Percentiles rank a stretch among this genome's conserved stretches.
These are phyloP conservation scores for Euplexia lucipara DNA, from an alignment of 2,888 invertebrate genomes.

Conservation along the genomic window DNA sequence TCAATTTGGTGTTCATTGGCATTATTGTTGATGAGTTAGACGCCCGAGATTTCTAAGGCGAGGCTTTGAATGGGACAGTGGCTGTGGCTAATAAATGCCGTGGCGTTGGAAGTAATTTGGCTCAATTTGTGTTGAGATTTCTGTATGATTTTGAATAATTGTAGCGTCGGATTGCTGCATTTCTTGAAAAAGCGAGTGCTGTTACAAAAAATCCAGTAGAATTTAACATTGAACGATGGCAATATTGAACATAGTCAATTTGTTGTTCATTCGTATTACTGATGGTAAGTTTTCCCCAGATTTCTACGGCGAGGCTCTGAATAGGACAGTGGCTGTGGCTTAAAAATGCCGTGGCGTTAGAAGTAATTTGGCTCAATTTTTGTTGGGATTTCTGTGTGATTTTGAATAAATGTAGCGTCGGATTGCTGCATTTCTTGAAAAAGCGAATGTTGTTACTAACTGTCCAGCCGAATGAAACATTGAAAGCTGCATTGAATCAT, in stretches of 20 bases:
- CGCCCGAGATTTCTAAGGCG: constrained; percentile 53
- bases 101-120: constrained; percentile 35
- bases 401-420: neutral
- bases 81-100: constrained; percentile 33
- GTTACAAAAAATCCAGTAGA: too few species aligned
- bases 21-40: constrained; percentile 63
- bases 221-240: too few species aligned
- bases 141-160: constrained; percentile 2
- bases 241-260: constrained; percentile 63
- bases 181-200: neutral
- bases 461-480: too few species aligned
- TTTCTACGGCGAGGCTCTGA: constrained; percentile 50
- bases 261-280: constrained; percentile 55
- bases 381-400: constrained; percentile 2
- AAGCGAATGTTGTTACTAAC: too few species aligned
- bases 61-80: constrained; percentile 51
- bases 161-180: neutral
- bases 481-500: too few species aligned
- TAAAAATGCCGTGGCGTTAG: constrained; percentile 34
- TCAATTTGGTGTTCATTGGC: constrained; percentile 61
- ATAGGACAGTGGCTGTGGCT: constrained; percentile 43
- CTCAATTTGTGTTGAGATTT: constrained; percentile 19
- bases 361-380: constrained; percentile 36
- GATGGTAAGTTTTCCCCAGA: constrained; percentile 60
- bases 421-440: neutral